These are phyloP conservation scores for Pachypanchax playfairii DNA, from an alignment of 2,113 vertebrate genomes.

Conservation along the genomic window DNA sequence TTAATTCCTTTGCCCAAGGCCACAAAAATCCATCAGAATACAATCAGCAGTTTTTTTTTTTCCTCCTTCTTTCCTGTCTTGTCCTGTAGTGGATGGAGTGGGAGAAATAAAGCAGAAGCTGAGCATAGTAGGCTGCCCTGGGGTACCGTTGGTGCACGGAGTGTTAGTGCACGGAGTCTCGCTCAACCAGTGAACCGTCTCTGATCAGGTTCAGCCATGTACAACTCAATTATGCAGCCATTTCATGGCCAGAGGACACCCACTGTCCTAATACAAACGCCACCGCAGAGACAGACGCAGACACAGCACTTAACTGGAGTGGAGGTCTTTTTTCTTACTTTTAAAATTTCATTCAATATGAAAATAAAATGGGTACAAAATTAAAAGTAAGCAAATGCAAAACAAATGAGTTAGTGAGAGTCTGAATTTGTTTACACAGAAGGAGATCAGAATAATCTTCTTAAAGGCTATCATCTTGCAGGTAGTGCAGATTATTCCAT, in stretches of 20 bases:
- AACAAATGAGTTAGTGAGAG: conserved; percentile 4
- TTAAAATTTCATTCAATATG: conserved; percentile 27
- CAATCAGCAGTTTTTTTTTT: conserved; percentile 74
- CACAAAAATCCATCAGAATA: conserved; percentile 83
- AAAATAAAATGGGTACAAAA: conserved; percentile 8
- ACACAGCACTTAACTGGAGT: conserved; percentile 36
- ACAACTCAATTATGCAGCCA: conserved; percentile 82
- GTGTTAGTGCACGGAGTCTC: conserved; percentile 72
- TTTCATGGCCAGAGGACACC: conserved; percentile 78
- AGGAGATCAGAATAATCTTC: conserved; percentile 52
- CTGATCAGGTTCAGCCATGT: conserved; percentile 81
- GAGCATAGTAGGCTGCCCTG: conserved; percentile 59
- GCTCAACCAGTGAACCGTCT: conserved; percentile 79
- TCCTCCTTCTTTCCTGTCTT: conserved; percentile 37
- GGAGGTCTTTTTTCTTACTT: conserved; percentile 34
- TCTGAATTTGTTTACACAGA: conserved; percentile 10
- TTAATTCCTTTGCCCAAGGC: conserved; percentile 81
- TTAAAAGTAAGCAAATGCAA: conserved; percentile 1
- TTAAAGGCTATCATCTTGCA: conserved; percentile 39
- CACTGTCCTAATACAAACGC: conserved; percentile 70
- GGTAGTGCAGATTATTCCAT: conserved; percentile 50
- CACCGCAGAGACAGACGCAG: conserved; percentile 51
- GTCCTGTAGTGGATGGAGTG: conserved; percentile 53
- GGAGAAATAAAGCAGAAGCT: conserved; percentile 55
- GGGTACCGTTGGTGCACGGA: conserved; percentile 67